Conservation (phyloP, 2,888 invertebrate species). For the Scaptomyza tumidula region DNA sequence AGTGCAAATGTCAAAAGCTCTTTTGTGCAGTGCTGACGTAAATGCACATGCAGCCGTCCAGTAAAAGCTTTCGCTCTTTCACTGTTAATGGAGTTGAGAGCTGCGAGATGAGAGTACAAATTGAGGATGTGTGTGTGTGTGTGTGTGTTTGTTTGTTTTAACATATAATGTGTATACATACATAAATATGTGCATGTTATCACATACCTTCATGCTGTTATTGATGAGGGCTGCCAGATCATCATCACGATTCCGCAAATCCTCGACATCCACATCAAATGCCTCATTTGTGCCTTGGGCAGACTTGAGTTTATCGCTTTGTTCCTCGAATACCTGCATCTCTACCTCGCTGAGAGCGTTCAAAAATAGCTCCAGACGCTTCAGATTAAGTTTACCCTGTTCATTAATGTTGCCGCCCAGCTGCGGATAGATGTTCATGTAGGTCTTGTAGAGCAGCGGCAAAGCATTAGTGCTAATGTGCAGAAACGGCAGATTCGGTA, state of each 20-base stretch:
- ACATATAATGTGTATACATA: background rate
- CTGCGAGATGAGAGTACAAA: background rate
- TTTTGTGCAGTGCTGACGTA: background rate
- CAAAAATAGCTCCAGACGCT: constrained; percentile 94
- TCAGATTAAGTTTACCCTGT: constrained; percentile 92
- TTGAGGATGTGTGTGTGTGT: background rate
- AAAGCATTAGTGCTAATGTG: constrained; percentile 96
- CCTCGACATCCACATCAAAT: constrained; percentile 78
- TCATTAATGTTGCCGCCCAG: constrained; percentile 98
- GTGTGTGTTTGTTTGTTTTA: background rate
- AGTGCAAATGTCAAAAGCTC: background rate
- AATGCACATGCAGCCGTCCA: background rate
- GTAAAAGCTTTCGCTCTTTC: constrained; percentile 1
- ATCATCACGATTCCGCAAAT: constrained; percentile 59
- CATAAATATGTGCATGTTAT: background rate
- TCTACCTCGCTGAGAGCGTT: constrained; percentile 90
- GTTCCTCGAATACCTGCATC: constrained; percentile 90
- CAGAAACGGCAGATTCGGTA: constrained; percentile 97
- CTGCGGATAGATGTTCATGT: constrained; percentile 93
- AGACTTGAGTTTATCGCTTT: constrained; percentile 92
- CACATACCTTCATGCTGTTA: constrained; percentile 75
- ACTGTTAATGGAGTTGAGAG: constrained; percentile 2
- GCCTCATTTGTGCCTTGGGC: constrained; percentile 89
- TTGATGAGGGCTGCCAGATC: constrained; percentile 81
- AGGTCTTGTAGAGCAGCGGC: constrained; percentile 93